These are phyloP conservation scores for Atlantisia rogersi DNA, from an alignment of 2,113 vertebrate genomes.

Conservation along the genomic window DNA sequence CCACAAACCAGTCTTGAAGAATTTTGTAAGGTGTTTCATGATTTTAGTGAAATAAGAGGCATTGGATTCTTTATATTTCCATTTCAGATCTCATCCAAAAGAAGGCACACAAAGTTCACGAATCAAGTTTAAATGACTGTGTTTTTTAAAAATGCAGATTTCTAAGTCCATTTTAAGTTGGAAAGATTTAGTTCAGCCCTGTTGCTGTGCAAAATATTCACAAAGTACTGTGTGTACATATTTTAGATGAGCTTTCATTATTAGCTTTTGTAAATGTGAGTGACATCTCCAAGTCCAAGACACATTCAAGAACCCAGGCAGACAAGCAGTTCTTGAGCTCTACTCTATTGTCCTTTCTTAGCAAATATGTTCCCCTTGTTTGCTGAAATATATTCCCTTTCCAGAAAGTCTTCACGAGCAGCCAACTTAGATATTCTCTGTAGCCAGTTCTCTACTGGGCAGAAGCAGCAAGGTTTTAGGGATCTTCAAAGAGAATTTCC, in stretches of 20 bases:
- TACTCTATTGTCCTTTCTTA: not conserved
- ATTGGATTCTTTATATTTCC: not conserved
- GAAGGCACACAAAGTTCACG: not conserved
- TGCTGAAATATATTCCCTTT: not conserved
- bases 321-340: not conserved
- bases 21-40: not conserved
- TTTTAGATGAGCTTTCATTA: not conserved
- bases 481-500: not conserved
- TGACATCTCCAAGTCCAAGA: not conserved
- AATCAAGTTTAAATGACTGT: not conserved
- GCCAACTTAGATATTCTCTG: not conserved
- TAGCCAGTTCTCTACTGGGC: not conserved
- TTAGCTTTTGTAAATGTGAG: not conserved
- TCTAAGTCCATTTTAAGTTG: not conserved
- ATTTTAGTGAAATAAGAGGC: not conserved
- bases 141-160: not conserved
- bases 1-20: not conserved
- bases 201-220: not conserved
- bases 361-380: not conserved
- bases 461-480: not conserved
- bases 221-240: not conserved
- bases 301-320: not conserved
- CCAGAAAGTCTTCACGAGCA: not conserved
- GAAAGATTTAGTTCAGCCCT: not conserved
- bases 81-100: not conserved